A percentile compares a stretch with the other conserved stretches of the same genome.
Conservation (phyloP, 2,113 vertebrate species). For the Gorsachius goisagi region DNA sequence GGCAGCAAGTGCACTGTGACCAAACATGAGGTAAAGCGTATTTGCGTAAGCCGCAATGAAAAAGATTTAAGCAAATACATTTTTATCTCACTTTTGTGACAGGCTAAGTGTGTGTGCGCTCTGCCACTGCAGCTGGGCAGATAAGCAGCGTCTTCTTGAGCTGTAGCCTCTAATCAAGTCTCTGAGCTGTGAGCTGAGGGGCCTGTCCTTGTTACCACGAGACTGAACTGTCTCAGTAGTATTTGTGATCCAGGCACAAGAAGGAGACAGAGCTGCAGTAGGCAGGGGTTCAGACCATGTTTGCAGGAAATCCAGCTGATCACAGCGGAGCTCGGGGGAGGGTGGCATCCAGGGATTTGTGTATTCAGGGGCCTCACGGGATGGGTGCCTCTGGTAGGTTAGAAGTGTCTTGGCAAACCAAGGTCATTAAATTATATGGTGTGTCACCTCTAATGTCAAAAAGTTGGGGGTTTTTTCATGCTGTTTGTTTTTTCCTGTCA, state of each 20-base stretch:
- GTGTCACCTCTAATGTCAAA: neutral
- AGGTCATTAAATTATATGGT: neutral
- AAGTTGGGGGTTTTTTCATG: neutral
- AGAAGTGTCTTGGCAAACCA: neutral
- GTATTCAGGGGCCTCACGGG: neutral
- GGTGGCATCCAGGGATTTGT: neutral
- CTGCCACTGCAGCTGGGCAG: neutral
- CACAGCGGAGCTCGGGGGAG: neutral
- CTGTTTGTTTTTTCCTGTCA: neutral
- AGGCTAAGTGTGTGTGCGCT: neutral
- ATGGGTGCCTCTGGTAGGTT: neutral
- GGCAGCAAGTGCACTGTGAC: neutral
- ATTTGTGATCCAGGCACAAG: neutral
- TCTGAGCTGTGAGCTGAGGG: neutral
- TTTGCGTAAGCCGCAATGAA: neutral
- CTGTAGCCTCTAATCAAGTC: neutral
- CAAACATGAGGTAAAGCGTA: neutral
- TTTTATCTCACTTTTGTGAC: conserved; percentile 4
- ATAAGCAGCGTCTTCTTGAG: neutral
- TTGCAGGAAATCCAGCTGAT: neutral
- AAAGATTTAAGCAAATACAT: conserved; percentile 12
- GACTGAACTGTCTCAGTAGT: neutral
- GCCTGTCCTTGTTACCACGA: accelerated
- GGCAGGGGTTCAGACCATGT: neutral
- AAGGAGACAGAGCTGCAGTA: neutral